A percentile compares a stretch with the other conserved stretches of the same genome.
phyloP scores from a whole-genome alignment of 2,113 vertebrate genomes.

The Dipodomys spectabilis region DNA sequence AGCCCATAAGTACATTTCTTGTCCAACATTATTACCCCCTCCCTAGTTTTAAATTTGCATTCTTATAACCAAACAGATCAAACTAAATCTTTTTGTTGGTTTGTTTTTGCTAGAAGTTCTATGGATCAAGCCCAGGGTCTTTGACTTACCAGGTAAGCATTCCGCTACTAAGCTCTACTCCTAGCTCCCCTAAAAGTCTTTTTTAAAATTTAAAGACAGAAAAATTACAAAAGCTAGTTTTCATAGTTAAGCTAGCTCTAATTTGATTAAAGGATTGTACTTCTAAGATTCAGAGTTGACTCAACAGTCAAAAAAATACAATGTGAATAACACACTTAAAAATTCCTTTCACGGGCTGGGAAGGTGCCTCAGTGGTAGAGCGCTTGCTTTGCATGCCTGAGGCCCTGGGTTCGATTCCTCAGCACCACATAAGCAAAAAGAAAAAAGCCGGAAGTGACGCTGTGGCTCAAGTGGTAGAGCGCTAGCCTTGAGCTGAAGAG shows the following conservation, averaged over 20 bases:
- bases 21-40: no score
- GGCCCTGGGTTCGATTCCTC: no score
- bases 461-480: no score
- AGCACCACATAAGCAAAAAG: no score
- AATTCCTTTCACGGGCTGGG: no score
- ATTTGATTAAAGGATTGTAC: conserved; percentile 22
- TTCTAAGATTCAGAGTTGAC: conserved; percentile 45
- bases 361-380: no score
- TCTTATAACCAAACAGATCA: conserved; percentile 7
- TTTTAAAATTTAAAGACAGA: not conserved
- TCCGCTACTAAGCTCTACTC: not conserved
- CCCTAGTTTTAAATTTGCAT: not conserved
- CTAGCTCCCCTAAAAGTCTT: not conserved
- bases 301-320: conserved; percentile 27
- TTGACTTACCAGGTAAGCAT: not conserved
- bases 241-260: conserved; percentile 35
- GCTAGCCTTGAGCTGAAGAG: no score
- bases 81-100: not conserved
- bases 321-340: conserved; percentile 43
- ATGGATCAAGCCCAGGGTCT: not conserved
- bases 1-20: no score
- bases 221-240: not conserved
- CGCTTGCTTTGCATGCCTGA: no score
- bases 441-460: no score
- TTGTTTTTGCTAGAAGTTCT: not conserved